Conservation (phyloP, 2,113 vertebrate species). For the Tragelaphus imberbis region DNA sequence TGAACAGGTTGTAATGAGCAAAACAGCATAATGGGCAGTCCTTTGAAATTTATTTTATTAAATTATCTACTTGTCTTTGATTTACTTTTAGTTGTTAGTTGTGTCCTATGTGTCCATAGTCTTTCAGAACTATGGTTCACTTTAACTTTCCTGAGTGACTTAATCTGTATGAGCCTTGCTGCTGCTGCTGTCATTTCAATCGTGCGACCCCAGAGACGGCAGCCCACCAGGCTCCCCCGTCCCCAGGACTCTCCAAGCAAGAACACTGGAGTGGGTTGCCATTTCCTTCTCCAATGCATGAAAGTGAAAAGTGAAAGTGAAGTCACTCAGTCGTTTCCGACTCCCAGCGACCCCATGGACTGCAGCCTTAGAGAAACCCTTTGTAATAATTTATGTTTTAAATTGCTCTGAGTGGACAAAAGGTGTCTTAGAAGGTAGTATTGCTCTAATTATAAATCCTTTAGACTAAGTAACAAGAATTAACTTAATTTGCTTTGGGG, state of each 20-base stretch:
- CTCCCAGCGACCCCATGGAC: too few species aligned
- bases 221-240: too few species aligned
- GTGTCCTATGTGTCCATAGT: not conserved
- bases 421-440: not conserved
- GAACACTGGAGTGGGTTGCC: too few species aligned
- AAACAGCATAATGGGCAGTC: not conserved
- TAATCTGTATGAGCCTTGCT: not conserved
- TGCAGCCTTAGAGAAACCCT: not conserved
- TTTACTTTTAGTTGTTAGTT: conserved; percentile 15
- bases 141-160: not conserved
- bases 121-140: not conserved
- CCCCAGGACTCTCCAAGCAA: too few species aligned
- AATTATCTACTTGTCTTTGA: conserved; percentile 6
- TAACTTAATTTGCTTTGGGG: conserved; percentile 43
- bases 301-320: too few species aligned
- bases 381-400: not conserved
- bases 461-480: conserved; percentile 12
- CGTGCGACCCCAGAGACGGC: too few species aligned
- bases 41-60: conserved; percentile 21
- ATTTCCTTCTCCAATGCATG: too few species aligned
- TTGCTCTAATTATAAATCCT: conserved; percentile 3
- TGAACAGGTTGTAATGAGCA: not conserved
- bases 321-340: too few species aligned
- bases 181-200: too few species aligned
- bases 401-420: conserved; percentile 8